Evolutionary conservation across 2,113 vertebrate species (phyloP), one percentile per base, ranked within the genome.

Genomic region (Meles meles): DNA sequence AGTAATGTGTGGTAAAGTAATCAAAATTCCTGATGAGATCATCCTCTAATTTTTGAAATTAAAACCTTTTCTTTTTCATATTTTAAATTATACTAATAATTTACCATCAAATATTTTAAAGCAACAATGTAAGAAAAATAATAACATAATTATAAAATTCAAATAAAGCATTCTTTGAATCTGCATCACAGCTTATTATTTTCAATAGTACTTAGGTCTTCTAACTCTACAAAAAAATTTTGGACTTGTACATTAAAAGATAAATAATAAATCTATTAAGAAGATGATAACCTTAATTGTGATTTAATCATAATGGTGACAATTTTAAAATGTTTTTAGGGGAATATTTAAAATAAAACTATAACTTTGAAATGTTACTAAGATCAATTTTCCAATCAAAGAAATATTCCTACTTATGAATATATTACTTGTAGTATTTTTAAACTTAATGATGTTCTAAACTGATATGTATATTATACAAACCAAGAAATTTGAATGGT

Each of bases 401-500:
- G 14, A 95, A 52, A 92, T 59, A 39, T n/a, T 93, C 86, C 72
- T 97, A 94, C 96, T 97, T 98, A 81, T 94, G 79, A 96, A 96
- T 97, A 47, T 97, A 80, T 96, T 87, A 96, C 74, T 86, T 95
- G 49, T 59, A 65, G 61, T 37, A 55, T 83, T 93, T 98, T 63
- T 91, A 94, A 67, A 97, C 91, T 98, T 96, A 97, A 76, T 98
- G 74, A 95, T 96, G 97, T 93, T 97, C 52, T 92, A 88, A 94
- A 97, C 88, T 21, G 52, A 93, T 67, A 76, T 31, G 3, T 2
- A 71, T 7, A 17, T 42, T 1, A 59, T 49, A 4, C 15, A 84
- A 84, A 89, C 6, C 17, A 98, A 95, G 97, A 98, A 85, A 97
- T 93, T 95, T 98, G 80, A 98, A 88, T 96, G 81, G 77, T 93